These are phyloP conservation scores for Nyctibius grandis DNA, from an alignment of 2,797 vertebrate genomes.

Conservation along the genomic window DNA sequence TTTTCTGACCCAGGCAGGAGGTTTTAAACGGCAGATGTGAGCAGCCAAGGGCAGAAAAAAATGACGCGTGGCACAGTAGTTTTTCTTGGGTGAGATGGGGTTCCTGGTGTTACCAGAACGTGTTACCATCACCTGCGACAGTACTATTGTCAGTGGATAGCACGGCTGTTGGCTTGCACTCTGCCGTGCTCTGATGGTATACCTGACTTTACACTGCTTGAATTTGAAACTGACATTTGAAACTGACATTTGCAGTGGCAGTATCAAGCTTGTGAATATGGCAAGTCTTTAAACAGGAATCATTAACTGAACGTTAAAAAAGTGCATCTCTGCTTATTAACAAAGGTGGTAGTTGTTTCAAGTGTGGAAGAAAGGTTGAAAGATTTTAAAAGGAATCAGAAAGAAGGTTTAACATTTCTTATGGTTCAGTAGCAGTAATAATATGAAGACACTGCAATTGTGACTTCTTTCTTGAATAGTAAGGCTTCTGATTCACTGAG, in stretches of 20 bases:
- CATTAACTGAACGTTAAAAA: no score
- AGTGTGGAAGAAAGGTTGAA: background rate
- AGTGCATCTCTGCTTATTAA: background rate
- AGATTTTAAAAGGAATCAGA: background rate
- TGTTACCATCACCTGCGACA: rapidly evolving
- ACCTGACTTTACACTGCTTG: background rate
- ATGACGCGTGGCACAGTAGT: rapidly evolving
- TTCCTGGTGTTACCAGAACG: background rate
- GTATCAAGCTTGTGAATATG: rapidly evolving
- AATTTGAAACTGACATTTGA: background rate
- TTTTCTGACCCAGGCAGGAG: rapidly evolving
- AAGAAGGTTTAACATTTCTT: background rate
- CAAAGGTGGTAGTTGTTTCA: background rate
- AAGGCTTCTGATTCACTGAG: background rate
- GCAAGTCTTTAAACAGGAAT: background rate
- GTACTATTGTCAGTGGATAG: rapidly evolving
- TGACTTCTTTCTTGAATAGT: background rate
- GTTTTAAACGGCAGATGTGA: background rate
- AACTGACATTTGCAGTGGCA: rapidly evolving
- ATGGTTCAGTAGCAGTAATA: no score
- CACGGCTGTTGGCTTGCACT: background rate
- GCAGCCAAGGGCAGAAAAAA: background rate
- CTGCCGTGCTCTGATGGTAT: background rate
- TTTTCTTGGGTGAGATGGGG: no score
- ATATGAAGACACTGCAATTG: rapidly evolving